phyloP scores from a whole-genome alignment of 2,797 vertebrate species.

The Gobio occitaniae region DNA sequence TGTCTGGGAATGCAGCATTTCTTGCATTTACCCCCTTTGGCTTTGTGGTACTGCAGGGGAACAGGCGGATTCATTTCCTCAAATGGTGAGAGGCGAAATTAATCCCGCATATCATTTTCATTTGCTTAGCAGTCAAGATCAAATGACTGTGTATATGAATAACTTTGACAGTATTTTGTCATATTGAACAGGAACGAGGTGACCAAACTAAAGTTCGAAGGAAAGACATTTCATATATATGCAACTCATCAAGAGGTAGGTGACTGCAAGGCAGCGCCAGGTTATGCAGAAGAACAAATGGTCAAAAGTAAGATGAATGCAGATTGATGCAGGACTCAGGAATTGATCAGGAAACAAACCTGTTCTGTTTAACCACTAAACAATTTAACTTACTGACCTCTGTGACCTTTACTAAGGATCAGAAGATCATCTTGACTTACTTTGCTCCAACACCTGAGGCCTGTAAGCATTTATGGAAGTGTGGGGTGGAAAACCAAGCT shows the following conservation, averaged over 20 bases:
- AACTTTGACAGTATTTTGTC: constrained; percentile 36
- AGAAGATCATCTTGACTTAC: constrained; percentile 93
- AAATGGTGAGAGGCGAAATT: constrained; percentile 86
- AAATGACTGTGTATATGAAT: constrained; percentile 40
- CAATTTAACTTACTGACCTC: not conserved
- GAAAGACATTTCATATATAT: constrained; percentile 95
- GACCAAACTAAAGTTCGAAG: constrained; percentile 96
- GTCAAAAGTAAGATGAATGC: not conserved
- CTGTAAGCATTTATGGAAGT: constrained; percentile 98
- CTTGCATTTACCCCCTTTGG: constrained; percentile 96
- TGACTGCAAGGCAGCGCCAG: constrained; percentile 11
- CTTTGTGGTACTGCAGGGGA: constrained; percentile 96
- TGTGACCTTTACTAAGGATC: constrained; percentile 78
- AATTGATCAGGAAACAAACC: not conserved
- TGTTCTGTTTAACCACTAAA: constrained; percentile 1
- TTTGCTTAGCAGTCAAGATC: constrained; percentile 23
- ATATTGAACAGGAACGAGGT: constrained; percentile 88
- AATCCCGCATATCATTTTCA: constrained; percentile 27
- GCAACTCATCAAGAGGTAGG: constrained; percentile 97
- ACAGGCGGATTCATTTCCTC: constrained; percentile 95
- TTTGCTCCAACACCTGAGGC: constrained; percentile 95
- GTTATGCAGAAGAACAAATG: constrained; percentile 48
- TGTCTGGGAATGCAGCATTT: constrained; percentile 94
- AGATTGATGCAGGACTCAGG: not conserved
- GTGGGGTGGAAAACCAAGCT: constrained; percentile 95